These are phyloP conservation scores for Netelia fuscicornis DNA, from an alignment of 2,888 invertebrate genomes.

Conservation along the genomic window DNA sequence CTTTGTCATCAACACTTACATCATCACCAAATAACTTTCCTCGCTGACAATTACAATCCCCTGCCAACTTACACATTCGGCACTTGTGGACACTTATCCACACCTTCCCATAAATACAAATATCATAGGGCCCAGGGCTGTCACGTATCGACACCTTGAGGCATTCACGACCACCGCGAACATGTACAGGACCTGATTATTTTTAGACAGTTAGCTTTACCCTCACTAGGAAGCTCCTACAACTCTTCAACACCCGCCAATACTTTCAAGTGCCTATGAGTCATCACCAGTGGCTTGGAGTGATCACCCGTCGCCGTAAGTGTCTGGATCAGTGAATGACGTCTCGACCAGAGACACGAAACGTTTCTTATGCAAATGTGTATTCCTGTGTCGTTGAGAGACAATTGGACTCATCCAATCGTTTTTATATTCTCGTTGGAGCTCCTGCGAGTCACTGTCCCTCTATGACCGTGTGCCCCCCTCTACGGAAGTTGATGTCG, in stretches of 20 bases:
- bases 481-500: conserved; percentile 78
- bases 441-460: conserved; percentile 32
- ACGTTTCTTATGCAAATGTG: neutral
- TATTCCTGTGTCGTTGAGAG: neutral
- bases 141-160: no score
- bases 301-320: neutral
- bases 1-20: no score
- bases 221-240: no score
- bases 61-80: no score
- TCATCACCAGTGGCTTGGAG: neutral
- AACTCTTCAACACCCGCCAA: neutral
- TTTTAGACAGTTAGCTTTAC: no score
- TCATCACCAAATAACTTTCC: no score
- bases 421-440: conserved; percentile 42
- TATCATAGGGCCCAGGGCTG: no score
- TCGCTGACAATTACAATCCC: no score
- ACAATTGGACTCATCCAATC: neutral
- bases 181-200: no score
- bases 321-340: neutral
- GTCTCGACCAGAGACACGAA: neutral
- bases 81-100: no score
- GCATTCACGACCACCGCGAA: no score
- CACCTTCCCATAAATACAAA: no score
- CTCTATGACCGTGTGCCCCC: conserved; percentile 24
- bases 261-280: neutral